phyloP scores from a whole-genome alignment of 2,888 invertebrate genomes.

The Notodonta dromedarius region DNA sequence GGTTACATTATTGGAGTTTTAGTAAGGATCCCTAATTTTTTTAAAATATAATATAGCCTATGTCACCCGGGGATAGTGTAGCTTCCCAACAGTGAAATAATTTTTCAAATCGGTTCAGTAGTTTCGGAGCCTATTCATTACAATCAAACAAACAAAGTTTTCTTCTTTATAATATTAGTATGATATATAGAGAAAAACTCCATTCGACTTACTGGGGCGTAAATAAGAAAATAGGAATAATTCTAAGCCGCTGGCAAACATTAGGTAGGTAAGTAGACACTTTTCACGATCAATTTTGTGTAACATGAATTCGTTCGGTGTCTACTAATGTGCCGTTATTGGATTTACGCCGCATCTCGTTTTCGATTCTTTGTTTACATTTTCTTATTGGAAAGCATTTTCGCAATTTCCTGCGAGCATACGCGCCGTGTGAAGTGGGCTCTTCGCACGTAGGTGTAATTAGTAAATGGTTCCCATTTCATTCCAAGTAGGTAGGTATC shows the following conservation, averaged over 20 bases:
- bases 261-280: conserved; percentile 11
- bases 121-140: too few species aligned
- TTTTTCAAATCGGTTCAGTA: too few species aligned
- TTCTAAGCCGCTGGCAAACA: not conserved
- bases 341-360: conserved; percentile 39
- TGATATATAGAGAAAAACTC: too few species aligned
- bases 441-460: conserved; percentile 22
- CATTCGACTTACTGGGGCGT: not conserved
- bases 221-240: not conserved
- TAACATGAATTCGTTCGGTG: conserved; percentile 24
- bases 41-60: too few species aligned
- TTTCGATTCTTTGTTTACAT: conserved; percentile 45
- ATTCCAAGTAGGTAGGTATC: conserved; percentile 1
- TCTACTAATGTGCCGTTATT: conserved; percentile 41
- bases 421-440: conserved; percentile 14
- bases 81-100: too few species aligned
- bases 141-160: too few species aligned
- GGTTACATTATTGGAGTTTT: too few species aligned
- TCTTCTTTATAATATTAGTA: too few species aligned
- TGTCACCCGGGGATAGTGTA: too few species aligned
- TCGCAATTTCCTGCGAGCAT: conserved; percentile 34
- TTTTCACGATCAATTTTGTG: conserved; percentile 34
- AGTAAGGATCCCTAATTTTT: too few species aligned
- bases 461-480: conserved; percentile 25
- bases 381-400: conserved; percentile 46